Conservation (phyloP, 2,113 vertebrate genomes). For the Aepyceros melampus region DNA sequence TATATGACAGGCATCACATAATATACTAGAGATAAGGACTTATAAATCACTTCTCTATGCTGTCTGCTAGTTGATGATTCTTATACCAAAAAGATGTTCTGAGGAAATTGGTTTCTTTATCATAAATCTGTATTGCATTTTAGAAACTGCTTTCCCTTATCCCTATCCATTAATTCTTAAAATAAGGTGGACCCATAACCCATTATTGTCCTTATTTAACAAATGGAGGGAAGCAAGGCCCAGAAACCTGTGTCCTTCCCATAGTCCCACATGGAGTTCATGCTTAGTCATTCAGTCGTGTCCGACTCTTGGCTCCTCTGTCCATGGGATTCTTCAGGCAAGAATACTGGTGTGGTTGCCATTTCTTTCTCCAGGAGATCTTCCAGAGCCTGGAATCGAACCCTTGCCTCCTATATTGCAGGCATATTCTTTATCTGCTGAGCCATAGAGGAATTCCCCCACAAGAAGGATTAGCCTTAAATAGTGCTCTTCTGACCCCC, state of each 20-base stretch:
- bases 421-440: background rate
- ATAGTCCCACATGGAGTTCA: background rate
- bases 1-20: background rate
- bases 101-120: background rate
- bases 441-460: background rate
- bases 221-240: background rate
- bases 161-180: background rate
- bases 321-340: background rate
- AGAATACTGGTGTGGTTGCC: background rate
- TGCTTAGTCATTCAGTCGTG: background rate
- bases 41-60: background rate
- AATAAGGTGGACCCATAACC: background rate
- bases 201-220: background rate
- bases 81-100: background rate
- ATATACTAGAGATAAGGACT: background rate
- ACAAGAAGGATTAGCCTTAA: background rate
- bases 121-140: background rate
- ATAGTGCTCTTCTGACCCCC: background rate
- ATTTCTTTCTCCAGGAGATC: background rate
- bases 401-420: background rate
- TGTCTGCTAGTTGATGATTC: background rate
- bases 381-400: background rate
- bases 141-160: conserved; percentile 27
- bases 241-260: background rate
- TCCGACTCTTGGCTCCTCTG: background rate